These are phyloP conservation scores for Cephus pygmeus DNA, from an alignment of 2,888 invertebrate genomes.

Conservation along the genomic window DNA sequence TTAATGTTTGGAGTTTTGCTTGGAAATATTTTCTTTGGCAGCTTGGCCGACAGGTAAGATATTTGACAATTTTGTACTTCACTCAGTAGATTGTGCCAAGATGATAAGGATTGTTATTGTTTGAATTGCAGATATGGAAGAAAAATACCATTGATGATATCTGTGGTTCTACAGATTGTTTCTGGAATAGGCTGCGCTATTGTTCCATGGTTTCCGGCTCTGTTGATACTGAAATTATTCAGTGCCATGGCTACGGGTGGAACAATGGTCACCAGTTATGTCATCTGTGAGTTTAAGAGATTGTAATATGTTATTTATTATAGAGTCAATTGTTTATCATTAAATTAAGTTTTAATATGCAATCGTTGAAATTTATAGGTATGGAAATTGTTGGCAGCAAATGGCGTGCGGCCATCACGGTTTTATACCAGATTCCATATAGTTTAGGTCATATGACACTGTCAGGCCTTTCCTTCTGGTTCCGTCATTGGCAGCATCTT, in stretches of 20 bases:
- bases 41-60: constrained; percentile 79
- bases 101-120: constrained; percentile 19
- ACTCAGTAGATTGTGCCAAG: constrained; percentile 14
- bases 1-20: constrained; percentile 83
- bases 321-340: not conserved
- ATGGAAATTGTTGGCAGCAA: constrained; percentile 68
- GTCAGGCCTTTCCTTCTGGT: constrained; percentile 73
- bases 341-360: not conserved
- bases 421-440: constrained; percentile 78
- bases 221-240: constrained; percentile 77
- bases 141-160: constrained; percentile 77
- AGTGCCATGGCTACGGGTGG: constrained; percentile 84
- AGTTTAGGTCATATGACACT: constrained; percentile 76
- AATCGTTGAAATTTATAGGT: constrained; percentile 45
- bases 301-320: not conserved
- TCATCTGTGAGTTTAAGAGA: constrained; percentile 65
- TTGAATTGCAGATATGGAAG: constrained; percentile 76
- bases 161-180: constrained; percentile 79
- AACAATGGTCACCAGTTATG: constrained; percentile 80
- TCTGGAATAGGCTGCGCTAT: constrained; percentile 79
- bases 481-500: constrained; percentile 76
- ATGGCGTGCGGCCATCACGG: constrained; percentile 72
- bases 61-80: not conserved
- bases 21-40: constrained; percentile 81
- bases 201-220: constrained; percentile 74